Conservation (phyloP, 2,797 vertebrate species). For the Acanthurus tractus region DNA sequence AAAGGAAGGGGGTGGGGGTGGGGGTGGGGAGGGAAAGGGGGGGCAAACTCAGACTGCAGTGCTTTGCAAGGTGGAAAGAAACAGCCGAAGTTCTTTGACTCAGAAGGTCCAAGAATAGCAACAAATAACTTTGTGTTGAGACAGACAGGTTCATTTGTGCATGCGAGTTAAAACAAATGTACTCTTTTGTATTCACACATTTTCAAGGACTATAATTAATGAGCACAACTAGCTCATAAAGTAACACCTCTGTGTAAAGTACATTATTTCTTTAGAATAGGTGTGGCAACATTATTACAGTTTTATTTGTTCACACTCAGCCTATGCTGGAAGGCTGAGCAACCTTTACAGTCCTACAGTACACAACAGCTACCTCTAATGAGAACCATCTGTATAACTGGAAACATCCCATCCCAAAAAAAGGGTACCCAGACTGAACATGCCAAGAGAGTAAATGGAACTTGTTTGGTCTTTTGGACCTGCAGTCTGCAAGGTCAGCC, state of each 20-base stretch:
- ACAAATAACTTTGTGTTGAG: background rate
- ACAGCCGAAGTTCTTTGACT: background rate
- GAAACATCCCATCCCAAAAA: slow-evolving; percentile 7
- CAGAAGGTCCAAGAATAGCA: background rate
- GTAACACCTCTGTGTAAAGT: background rate
- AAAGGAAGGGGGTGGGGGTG: background rate
- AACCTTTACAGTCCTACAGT: background rate
- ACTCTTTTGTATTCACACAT: background rate
- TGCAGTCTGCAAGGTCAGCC: slow-evolving; percentile 20
- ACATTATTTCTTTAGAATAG: background rate
- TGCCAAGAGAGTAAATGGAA: background rate
- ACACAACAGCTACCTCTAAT: background rate
- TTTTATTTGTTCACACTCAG: background rate
- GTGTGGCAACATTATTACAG: background rate
- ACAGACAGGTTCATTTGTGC: background rate
- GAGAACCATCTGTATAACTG: slow-evolving; percentile 2
- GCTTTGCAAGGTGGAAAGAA: background rate
- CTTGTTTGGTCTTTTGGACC: slow-evolving; percentile 28
- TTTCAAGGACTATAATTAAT: background rate
- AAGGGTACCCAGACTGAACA: background rate
- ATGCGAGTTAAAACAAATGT: background rate
- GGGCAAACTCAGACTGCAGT: background rate
- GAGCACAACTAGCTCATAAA: background rate
- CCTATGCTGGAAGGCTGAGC: background rate
- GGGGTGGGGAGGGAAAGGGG: rapidly evolving